phyloP scores from a whole-genome alignment of 2,113 vertebrate genomes.

The Neogobius melanostomus region DNA sequence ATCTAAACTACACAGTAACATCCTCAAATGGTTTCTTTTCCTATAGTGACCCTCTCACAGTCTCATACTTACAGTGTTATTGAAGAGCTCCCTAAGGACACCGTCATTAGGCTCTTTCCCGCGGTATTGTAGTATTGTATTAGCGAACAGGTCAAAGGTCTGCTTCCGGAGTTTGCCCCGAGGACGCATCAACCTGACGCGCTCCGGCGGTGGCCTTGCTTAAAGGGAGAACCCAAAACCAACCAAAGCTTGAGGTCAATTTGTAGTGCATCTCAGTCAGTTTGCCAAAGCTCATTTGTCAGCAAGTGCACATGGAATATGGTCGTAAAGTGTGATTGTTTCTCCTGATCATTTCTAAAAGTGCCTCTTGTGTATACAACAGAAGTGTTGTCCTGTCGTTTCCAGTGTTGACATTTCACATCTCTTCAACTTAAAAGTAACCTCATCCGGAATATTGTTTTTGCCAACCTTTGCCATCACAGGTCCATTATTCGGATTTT shows the following conservation, averaged over 20 bases:
- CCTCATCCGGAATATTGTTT: too few relatives aligned
- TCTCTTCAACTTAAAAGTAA: too few relatives aligned
- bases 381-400: too few relatives aligned
- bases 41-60: neutral
- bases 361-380: too few relatives aligned
- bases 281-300: neutral
- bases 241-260: neutral
- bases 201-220: constrained; percentile 47
- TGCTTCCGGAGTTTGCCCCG: constrained; percentile 18
- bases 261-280: neutral
- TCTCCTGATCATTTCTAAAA: neutral
- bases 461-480: too few relatives aligned
- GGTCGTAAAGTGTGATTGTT: neutral
- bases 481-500: too few relatives aligned
- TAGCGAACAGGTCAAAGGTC: constrained; percentile 34
- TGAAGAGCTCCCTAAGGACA: constrained; percentile 9
- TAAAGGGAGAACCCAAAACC: constrained; percentile 42
- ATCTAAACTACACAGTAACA: too few relatives aligned
- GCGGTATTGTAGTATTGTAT: constrained; percentile 13
- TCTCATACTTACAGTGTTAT: neutral
- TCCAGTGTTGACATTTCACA: too few relatives aligned
- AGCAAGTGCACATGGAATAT: neutral
- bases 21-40: too few relatives aligned
- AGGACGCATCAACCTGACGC: constrained; percentile 2
- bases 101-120: constrained; percentile 18